These are phyloP conservation scores for Lamellibrachia satsuma DNA, from an alignment of 2,888 invertebrate species.

Conservation along the genomic window DNA sequence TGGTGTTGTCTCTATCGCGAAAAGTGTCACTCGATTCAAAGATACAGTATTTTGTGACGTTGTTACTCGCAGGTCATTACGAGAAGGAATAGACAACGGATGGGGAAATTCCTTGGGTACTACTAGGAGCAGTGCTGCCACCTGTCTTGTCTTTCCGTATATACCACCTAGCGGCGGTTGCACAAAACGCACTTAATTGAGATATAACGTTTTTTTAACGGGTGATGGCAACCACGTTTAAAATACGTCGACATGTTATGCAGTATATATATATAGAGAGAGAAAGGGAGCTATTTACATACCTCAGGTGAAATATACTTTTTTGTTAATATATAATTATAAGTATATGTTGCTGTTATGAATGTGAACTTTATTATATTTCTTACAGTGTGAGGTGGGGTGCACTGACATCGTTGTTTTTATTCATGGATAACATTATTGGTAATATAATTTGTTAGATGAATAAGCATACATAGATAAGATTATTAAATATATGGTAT, in stretches of 20 bases:
- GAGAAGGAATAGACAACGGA: background rate
- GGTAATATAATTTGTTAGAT: background rate
- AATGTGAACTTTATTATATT: constrained; percentile 5
- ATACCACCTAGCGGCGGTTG: background rate
- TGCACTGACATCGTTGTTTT: background rate
- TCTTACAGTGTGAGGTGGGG: background rate
- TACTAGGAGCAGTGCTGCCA: background rate
- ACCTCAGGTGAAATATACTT: constrained; percentile 17
- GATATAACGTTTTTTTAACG: background rate
- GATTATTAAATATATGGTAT: background rate
- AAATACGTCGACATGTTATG: constrained; percentile 6
- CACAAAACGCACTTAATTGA: background rate
- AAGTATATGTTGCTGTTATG: constrained; percentile 5
- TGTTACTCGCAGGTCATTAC: background rate
- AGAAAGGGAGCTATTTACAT: background rate
- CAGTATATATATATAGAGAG: background rate
- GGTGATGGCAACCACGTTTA: background rate
- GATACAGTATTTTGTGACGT: background rate
- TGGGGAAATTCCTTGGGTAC: background rate
- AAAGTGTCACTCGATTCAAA: background rate
- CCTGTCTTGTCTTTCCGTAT: background rate
- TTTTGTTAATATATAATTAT: constrained; percentile 4
- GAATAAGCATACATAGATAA: background rate
- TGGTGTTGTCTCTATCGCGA: background rate
- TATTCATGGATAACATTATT: background rate